Evolutionary conservation across 2,113 vertebrate genomes (phyloP), one percentile per base, ranked within the genome.

Genomic region (Tretioscincus oriximinensis): DNA sequence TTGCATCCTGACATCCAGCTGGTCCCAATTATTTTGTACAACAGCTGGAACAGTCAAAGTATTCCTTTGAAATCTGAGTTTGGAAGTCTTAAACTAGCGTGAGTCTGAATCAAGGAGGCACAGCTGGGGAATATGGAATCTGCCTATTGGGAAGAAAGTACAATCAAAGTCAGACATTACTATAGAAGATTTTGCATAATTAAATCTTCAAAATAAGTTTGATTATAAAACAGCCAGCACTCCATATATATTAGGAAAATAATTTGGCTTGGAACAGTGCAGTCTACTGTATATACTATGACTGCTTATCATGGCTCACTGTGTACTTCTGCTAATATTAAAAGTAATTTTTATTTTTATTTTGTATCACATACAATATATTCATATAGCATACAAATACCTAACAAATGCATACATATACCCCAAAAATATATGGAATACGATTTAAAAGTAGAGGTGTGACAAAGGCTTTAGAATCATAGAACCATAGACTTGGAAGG

Each of bases 1-100:
- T 81, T 88, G 96, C 98, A 99, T 99, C 90, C 92, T 95, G 94
- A 88, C 87, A 93, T 93, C 85, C 88, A 92, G 95, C 88, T 93
- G 95, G 89, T 68, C 84, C 76, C 73, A 67, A 79, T 90, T 93
- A 78, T 71, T 87, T 78, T 84, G 78, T 88, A 83, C 80, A 81
- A 90, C 91, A 93, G 90, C 73, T 78, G 90, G 72, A 92, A 78
- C 54, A 77, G 87, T 76, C 73, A 88, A 90, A 87, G 74, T 78
- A 86, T 90, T 89, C 85, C 88, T 82, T 79, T 86, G 85, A 89
- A 91, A 91, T 88, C 77, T 84, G 86, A 92, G 83, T 86, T 84
- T 87, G 82, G 73, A 77, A 80, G 77, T 63, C 83, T 73, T 90
- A 61, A 89, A 89, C 83, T 85, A 90, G 80, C 76, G 84, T 87